Evolutionary conservation across 1,140 invertebrate species (phyloP), one percentile per base, ranked within the genome.

Genomic region (Ceratosolen solmsi): DNA sequence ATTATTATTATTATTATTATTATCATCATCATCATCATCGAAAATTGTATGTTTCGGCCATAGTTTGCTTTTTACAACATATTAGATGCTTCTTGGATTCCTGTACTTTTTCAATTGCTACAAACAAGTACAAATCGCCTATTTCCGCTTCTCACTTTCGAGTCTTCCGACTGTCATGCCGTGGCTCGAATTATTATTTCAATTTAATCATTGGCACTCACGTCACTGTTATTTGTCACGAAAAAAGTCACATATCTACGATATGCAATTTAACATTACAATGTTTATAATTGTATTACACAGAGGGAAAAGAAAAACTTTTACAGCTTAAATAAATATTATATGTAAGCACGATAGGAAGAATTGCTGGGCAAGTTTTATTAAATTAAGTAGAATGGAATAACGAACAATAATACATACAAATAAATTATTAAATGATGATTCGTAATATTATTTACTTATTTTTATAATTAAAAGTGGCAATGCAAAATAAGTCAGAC

Each of bases 71-170:
- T n/a, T 77, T 58, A 79, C 38, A 58, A 65, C 75, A 73, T 70
- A 84, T 82, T 78, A 84, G 75, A 70, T 74, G 38, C 83, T 84
- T 81, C 83, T 84, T 79, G 58, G 77, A 84, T 82, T 84, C 83
- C 80, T 83, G 82, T 80, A 84, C 80, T 84, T 79, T 84, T 84
- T 82, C 83, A 84, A 84, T 84, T 84, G 77, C 68, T 77, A 82
- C 77, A 84, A 84, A 82, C 73, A 84, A 84, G 83, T 76, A 82
- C 77, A 84, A 84, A 84, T 80, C 78, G 36, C 73, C 78, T 72
- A 80, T 84, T 84, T 82, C 84, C 84, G 78, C 82, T 80, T 82
- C 82, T 82, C 81, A 79, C 84, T 83, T 83, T 83, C 76, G 76
- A 83, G 82, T 79, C 80, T 82, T 82, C 80, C 74, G 74, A 77